A percentile compares a stretch with the other conserved stretches of the same genome.
These are phyloP conservation scores for Leptosomus discolor DNA, from an alignment of 2,113 vertebrate species.

Conservation along the genomic window DNA sequence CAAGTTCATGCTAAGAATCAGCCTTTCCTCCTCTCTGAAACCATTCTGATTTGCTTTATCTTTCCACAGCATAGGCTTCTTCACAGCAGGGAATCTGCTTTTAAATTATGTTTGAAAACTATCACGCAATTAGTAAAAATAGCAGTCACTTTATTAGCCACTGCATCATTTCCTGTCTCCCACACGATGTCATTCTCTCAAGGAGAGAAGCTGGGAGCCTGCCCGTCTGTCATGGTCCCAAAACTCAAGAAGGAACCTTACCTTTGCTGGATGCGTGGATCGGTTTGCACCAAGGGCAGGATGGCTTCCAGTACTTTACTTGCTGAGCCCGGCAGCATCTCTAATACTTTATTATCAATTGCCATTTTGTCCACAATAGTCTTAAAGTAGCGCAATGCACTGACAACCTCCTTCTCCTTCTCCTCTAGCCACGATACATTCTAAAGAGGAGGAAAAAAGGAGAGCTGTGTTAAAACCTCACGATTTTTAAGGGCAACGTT, in stretches of 20 bases:
- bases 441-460: constrained; percentile 64
- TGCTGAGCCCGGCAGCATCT: constrained; percentile 97
- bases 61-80: neutral
- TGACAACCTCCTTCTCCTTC: constrained; percentile 96
- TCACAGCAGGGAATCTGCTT: neutral
- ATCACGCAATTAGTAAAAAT: neutral
- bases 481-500: neutral
- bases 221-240: neutral
- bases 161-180: neutral
- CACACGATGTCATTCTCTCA: accelerated
- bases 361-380: constrained; percentile 99
- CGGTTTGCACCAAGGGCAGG: constrained; percentile 89
- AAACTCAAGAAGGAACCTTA: constrained; percentile 24
- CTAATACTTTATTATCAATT: constrained; percentile 92
- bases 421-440: constrained; percentile 92
- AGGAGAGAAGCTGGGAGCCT: neutral
- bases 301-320: constrained; percentile 96
- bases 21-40: neutral
- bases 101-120: neutral
- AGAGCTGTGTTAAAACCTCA: neutral
- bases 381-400: constrained; percentile 95
- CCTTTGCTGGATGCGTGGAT: constrained; percentile 91
- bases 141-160: neutral
- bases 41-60: neutral
- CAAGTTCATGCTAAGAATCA: neutral